These are phyloP conservation scores for Margaritifera margaritifera DNA, from an alignment of 2,888 invertebrate genomes.

Conservation along the genomic window DNA sequence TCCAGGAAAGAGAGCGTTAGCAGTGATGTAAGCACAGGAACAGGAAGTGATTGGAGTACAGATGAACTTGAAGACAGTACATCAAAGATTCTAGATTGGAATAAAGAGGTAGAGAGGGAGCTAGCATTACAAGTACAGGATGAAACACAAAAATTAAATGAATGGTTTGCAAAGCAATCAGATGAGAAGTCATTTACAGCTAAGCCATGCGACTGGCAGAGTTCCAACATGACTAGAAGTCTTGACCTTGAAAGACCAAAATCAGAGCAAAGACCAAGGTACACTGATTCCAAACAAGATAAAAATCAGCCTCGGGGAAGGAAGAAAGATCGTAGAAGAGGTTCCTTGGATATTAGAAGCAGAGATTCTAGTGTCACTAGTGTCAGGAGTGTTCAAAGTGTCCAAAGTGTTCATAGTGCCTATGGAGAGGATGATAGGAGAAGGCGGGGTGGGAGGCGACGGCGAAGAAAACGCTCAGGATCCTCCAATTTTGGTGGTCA, in stretches of 20 bases:
- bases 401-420: slow-evolving; percentile 39
- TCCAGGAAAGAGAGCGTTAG: slow-evolving; percentile 60
- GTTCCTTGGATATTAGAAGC: slow-evolving; percentile 33
- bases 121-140: slow-evolving; percentile 60
- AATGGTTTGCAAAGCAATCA: slow-evolving; percentile 48
- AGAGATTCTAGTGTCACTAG: slow-evolving; percentile 54
- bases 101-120: slow-evolving; percentile 61
- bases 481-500: slow-evolving; percentile 20
- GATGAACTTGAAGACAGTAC: slow-evolving; percentile 56
- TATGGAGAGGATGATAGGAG: slow-evolving; percentile 34
- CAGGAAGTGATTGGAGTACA: slow-evolving; percentile 53
- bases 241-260: background rate
- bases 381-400: slow-evolving; percentile 44
- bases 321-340: background rate
- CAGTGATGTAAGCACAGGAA: slow-evolving; percentile 52
- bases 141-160: slow-evolving; percentile 59
- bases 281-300: background rate
- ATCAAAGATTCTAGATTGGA: slow-evolving; percentile 58
- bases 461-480: slow-evolving; percentile 14
- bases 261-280: background rate
- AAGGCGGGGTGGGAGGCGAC: slow-evolving; percentile 30
- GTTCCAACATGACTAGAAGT: background rate
- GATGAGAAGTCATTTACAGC: slow-evolving; percentile 4
- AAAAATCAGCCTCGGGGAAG: background rate
- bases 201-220: too few relatives aligned